These are phyloP conservation scores for Junonia oenone DNA, from an alignment of 2,888 invertebrate species.

Conservation along the genomic window DNA sequence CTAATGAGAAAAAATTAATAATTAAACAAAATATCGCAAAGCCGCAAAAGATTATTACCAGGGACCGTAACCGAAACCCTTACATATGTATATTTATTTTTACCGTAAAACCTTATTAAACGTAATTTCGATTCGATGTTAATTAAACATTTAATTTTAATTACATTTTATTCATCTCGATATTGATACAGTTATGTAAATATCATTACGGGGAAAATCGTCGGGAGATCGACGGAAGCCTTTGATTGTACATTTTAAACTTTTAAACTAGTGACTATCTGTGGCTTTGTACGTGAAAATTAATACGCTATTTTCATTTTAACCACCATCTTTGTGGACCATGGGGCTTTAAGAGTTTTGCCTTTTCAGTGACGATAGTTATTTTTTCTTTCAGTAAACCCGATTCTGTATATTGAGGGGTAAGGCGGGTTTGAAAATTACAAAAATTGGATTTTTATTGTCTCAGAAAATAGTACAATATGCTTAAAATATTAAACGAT, in stretches of 20 bases:
- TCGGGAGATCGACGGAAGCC: not conserved
- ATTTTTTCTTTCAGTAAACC: no score
- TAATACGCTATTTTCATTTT: no score
- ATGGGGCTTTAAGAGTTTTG: no score
- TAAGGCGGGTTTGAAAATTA: no score
- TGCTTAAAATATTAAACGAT: no score
- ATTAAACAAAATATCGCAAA: not conserved
- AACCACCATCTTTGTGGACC: no score
- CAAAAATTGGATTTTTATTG: no score
- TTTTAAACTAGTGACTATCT: not conserved
- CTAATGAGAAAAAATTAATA: not conserved
- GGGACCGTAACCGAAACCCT: not conserved
- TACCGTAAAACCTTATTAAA: not conserved
- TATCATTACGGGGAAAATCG: not conserved
- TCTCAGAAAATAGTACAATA: no score
- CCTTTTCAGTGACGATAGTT: no score
- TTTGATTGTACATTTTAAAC: not conserved
- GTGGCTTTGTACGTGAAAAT: not conserved
- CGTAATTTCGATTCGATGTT: not conserved
- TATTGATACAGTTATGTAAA: not conserved
- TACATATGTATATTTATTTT: not conserved
- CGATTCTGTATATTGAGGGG: no score
- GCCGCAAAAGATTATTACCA: not conserved
- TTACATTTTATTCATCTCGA: not conserved
- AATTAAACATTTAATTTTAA: not conserved